phyloP scores from a whole-genome alignment of 2,113 vertebrate genomes.

The Verasper variegatus region DNA sequence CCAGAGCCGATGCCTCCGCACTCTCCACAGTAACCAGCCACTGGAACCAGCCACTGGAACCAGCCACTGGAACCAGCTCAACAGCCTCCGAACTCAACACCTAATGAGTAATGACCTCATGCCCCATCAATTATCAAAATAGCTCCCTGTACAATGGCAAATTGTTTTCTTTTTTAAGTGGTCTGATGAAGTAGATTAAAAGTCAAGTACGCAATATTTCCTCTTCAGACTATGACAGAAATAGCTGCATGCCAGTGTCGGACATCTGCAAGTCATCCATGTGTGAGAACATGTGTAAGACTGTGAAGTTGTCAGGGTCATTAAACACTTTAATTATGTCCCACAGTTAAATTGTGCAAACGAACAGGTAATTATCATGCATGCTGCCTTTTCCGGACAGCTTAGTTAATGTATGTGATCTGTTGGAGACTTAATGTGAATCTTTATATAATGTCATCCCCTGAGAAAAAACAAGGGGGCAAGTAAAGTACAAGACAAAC shows the following conservation, averaged over 20 bases:
- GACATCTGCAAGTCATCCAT: conserved; percentile 28
- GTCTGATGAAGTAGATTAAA: conserved; percentile 24
- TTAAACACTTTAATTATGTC: conserved; percentile 9
- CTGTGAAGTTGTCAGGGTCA: conserved; percentile 4
- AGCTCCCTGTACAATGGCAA: neutral
- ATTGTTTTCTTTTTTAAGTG: conserved; percentile 14
- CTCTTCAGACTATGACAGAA: neutral
- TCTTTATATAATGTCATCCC: conserved; percentile 16
- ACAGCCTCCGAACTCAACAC: conserved; percentile 1
- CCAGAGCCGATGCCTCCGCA: neutral
- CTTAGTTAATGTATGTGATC: conserved; percentile 1
- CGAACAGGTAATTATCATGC: neutral
- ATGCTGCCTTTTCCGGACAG: too few relatives aligned
- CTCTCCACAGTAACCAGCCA: conserved; percentile 29
- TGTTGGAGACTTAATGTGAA: conserved; percentile 23
- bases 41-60: conserved; percentile 35
- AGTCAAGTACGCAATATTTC: conserved; percentile 13
- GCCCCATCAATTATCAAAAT: conserved; percentile 19
- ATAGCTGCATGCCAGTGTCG: neutral
- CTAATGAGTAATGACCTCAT: conserved; percentile 29
- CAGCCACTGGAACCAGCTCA: conserved; percentile 26
- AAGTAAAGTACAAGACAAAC: conserved; percentile 14
- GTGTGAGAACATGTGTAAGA: neutral
- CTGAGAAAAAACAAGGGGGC: neutral
- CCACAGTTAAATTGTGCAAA: conserved; percentile 12